Conservation (phyloP, 2,888 invertebrate species). For the Morpho achilles region DNA sequence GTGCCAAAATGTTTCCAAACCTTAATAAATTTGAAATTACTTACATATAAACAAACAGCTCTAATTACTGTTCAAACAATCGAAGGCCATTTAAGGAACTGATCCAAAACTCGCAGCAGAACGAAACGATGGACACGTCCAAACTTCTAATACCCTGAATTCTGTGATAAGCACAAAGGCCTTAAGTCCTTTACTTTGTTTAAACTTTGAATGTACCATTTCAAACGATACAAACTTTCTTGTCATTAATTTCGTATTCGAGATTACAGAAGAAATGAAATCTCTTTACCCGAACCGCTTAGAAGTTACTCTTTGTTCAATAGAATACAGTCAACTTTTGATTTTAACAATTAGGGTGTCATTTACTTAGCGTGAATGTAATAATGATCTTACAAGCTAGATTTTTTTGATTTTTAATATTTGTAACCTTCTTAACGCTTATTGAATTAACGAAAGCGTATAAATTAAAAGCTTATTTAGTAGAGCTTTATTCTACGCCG, state of each 20-base stretch:
- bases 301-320: slow-evolving; percentile 16
- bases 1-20: neutral
- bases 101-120: slow-evolving; percentile 34
- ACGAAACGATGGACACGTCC: slow-evolving; percentile 35
- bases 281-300: slow-evolving; percentile 20
- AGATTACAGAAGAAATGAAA: slow-evolving; percentile 14
- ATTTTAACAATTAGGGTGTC: neutral
- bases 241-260: slow-evolving; percentile 25
- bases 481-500: too few species aligned
- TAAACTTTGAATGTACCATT: slow-evolving; percentile 42
- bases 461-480: too few species aligned
- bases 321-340: neutral
- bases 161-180: slow-evolving; percentile 47
- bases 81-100: slow-evolving; percentile 3
- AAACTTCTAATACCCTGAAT: slow-evolving; percentile 58
- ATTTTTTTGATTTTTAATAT: too few species aligned
- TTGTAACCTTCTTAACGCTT: too few species aligned
- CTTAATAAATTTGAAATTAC: neutral
- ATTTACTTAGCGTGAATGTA: too few species aligned
- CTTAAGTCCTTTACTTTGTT: slow-evolving; percentile 42
- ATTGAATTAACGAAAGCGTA: too few species aligned
- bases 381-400: too few species aligned
- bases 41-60: slow-evolving; percentile 1
- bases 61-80: neutral
- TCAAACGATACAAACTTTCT: slow-evolving; percentile 25